Percentiles rank a stretch among this genome's conserved stretches.
Evolutionary conservation across 2,797 vertebrate species (phyloP).

Genomic region (Chlorospingus flavigularis): DNA sequence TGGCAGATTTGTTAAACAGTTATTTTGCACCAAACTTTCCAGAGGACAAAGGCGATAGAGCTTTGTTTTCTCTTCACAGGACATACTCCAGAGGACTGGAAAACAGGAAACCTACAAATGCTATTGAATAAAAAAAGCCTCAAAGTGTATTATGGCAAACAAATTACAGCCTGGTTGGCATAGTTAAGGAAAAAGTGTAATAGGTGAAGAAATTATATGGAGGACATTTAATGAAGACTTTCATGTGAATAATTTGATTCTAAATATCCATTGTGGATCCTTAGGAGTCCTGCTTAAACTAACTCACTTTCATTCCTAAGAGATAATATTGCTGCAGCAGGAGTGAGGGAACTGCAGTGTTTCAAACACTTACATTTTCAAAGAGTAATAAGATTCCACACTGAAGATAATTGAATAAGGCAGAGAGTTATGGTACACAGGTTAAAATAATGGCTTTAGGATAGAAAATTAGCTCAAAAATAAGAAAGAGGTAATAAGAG

Average conservation of each 20-base stretch:
- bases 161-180: neutral
- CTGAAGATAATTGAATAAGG: conserved; percentile 50
- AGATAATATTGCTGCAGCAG: neutral
- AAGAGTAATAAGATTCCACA: conserved; percentile 35
- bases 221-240: neutral
- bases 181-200: neutral
- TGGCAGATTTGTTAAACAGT: conserved; percentile 56
- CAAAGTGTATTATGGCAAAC: neutral
- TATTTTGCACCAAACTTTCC: conserved; percentile 54
- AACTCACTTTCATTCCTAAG: neutral
- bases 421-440: neutral
- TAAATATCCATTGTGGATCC: neutral
- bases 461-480: conserved; percentile 33
- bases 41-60: conserved; percentile 34
- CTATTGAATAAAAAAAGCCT: neutral
- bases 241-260: conserved; percentile 15
- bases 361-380: neutral
- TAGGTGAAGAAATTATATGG: neutral
- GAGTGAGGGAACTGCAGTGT: neutral
- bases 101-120: neutral
- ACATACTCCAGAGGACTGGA: neutral
- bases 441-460: conserved; percentile 50
- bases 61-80: conserved; percentile 1
- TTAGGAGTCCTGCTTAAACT: neutral
- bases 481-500: conserved; percentile 6